Evolutionary conservation across 2,113 vertebrate genomes (phyloP), one percentile per base, ranked within the genome.

Genomic region (Odocoileus hemionus): DNA sequence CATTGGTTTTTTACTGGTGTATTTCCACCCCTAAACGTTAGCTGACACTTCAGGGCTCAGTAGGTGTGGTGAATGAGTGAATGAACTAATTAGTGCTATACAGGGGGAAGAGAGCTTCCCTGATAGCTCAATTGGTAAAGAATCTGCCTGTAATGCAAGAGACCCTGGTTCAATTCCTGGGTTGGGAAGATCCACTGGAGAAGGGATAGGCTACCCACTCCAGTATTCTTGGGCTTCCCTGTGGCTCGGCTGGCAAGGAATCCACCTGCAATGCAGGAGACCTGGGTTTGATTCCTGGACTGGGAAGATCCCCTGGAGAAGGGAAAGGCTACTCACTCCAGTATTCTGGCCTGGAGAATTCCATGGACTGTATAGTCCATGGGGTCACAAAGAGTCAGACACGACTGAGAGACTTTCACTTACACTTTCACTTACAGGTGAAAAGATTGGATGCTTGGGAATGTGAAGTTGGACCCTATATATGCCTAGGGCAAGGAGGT

Each of bases 401-500:
- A 70, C 0, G 5, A 23, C n/a, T 23, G n/a, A 70, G 19, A 70
- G 10, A 70, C 64, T 70, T 36, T 6, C 19, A 36, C 17, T 36
- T 70, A 5, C 17, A 70, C 64, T 70, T 70, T 10, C n/a, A 70
- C n/a, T 23, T 70, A 36, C 9, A 36, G n/a, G 19, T 4, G 21
- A 36, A 33, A 84, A 10, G 61, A n/a, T 13, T n/a, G 33, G 30
- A 23, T 8, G 67, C 3, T 52, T 11, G 54, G 10, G 33, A 67
- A 52, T 21, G 13, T 7, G 25, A 39, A 33, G 28, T 36, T 47
- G 28, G 33, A 54, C 7, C 1, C 17, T 8, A 0, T 3, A 10
- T 58, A 21, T 82, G 25, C 70, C 14, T 64, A 33, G 25, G 70
- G 14, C 8, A 70, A 17, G 33, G 19, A 21, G 7, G 12, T 30